Evolutionary conservation across 2,797 vertebrate genomes (phyloP).

Genomic region (Discoglossus pictus): DNA sequence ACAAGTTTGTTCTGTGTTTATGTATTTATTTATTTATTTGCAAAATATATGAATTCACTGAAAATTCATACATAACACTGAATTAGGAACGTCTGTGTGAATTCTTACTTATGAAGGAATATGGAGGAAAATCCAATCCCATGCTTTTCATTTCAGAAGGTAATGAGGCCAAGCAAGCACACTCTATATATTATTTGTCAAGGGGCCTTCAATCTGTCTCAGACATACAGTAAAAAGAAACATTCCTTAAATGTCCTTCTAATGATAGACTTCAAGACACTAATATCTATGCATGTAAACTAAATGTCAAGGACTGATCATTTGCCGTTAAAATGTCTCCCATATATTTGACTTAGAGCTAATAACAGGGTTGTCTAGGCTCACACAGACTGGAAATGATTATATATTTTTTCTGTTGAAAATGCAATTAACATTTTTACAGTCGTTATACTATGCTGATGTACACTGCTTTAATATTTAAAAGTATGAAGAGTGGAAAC

Average conservation of each 20-base stretch:
- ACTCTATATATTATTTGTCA: constrained; percentile 3
- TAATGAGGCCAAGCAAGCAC: constrained; percentile 26
- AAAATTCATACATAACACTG: constrained; percentile 9
- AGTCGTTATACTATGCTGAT: constrained; percentile 43
- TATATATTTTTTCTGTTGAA: constrained; percentile 54
- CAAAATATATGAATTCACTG: no score
- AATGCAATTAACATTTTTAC: constrained; percentile 58
- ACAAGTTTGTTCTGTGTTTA: no score
- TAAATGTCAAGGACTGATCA: constrained; percentile 55
- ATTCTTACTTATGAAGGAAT: constrained; percentile 15
- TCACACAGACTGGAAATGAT: constrained; percentile 47
- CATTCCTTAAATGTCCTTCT: constrained; percentile 44
- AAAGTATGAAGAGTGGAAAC: constrained; percentile 45
- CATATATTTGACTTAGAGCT: constrained; percentile 42
- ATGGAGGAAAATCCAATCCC: constrained; percentile 22
- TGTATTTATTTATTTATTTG: no score
- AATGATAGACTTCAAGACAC: constrained; percentile 31
- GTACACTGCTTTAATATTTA: constrained; percentile 50
- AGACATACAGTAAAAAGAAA: constrained; percentile 53
- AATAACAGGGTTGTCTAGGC: constrained; percentile 32
- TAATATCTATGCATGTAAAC: constrained; percentile 32
- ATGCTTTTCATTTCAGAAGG: constrained; percentile 32
- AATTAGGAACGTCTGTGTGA: constrained; percentile 17
- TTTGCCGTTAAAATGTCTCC: constrained; percentile 32
- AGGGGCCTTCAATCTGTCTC: constrained; percentile 35